Conservation (phyloP, 2,888 invertebrate genomes). For the Apotomis turbidana region DNA sequence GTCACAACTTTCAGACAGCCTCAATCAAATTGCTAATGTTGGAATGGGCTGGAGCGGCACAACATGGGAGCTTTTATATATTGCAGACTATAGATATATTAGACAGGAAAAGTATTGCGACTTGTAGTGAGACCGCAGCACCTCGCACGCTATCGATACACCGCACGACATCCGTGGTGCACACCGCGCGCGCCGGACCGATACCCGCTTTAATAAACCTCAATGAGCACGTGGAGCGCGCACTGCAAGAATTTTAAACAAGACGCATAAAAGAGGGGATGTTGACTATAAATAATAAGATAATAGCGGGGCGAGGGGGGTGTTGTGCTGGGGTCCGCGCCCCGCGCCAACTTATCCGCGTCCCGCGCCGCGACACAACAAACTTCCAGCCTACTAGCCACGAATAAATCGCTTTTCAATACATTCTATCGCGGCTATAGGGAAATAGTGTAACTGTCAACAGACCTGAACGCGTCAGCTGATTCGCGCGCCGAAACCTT, state of each 20-base stretch:
- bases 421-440: neutral
- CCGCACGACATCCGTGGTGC: too few relatives aligned
- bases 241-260: slow-evolving; percentile 36
- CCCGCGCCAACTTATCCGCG: slow-evolving; percentile 40
- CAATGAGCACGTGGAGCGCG: slow-evolving; percentile 9
- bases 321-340: slow-evolving; percentile 43
- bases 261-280: slow-evolving; percentile 42
- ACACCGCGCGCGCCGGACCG: neutral
- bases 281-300: slow-evolving; percentile 67
- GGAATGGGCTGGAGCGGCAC: neutral
- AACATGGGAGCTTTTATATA: neutral
- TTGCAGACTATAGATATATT: neutral
- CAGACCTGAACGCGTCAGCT: slow-evolving; percentile 33
- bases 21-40: neutral
- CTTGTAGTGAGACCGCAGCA: neutral
- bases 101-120: neutral
- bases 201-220: slow-evolving; percentile 33
- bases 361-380: neutral
- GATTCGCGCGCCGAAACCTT: slow-evolving; percentile 18
- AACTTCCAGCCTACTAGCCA: neutral
- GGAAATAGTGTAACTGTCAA: neutral
- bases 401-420: neutral
- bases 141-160: slow-evolving; percentile 25
- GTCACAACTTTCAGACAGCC: neutral
- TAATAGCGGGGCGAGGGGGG: slow-evolving; percentile 53